These are phyloP conservation scores for Falco cherrug DNA, from an alignment of 2,797 vertebrate species.

Conservation along the genomic window DNA sequence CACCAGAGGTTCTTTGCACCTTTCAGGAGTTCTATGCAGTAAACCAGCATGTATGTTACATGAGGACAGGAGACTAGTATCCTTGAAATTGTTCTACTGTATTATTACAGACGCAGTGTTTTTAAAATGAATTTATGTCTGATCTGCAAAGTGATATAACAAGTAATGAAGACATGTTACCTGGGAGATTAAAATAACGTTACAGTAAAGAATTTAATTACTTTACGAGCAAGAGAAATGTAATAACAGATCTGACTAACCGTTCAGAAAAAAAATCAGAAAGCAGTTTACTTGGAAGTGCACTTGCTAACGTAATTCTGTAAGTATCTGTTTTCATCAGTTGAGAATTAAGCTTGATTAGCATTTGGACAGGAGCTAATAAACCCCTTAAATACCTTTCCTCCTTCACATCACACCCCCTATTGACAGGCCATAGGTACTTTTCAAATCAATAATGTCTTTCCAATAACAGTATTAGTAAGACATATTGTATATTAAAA, in stretches of 20 bases:
- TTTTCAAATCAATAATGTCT: conserved; percentile 39
- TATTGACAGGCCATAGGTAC: conserved; percentile 52
- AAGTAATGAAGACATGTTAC: not conserved
- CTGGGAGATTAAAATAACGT: not conserved
- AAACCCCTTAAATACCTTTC: conserved; percentile 5
- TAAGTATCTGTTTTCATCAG: conserved; percentile 7
- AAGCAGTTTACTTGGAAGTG: not conserved
- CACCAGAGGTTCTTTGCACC: not conserved
- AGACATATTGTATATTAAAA: not conserved
- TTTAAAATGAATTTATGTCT: not conserved
- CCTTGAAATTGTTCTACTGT: not conserved
- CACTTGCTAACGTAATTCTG: not conserved
- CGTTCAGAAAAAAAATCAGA: not conserved
- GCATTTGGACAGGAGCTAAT: conserved; percentile 12
- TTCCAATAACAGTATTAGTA: not conserved
- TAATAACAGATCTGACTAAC: not conserved
- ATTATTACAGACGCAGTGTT: not conserved
- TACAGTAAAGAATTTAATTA: conserved; percentile 5
- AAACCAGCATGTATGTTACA: not conserved
- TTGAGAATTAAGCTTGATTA: conserved; percentile 2
- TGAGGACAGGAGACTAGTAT: not conserved
- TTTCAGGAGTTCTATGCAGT: not conserved
- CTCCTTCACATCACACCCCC: conserved; percentile 53
- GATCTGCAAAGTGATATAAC: not conserved
- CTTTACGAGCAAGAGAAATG: not conserved